Evolutionary conservation across 2,888 invertebrate species (phyloP).

Genomic region (Cerceris rybyensis): DNA sequence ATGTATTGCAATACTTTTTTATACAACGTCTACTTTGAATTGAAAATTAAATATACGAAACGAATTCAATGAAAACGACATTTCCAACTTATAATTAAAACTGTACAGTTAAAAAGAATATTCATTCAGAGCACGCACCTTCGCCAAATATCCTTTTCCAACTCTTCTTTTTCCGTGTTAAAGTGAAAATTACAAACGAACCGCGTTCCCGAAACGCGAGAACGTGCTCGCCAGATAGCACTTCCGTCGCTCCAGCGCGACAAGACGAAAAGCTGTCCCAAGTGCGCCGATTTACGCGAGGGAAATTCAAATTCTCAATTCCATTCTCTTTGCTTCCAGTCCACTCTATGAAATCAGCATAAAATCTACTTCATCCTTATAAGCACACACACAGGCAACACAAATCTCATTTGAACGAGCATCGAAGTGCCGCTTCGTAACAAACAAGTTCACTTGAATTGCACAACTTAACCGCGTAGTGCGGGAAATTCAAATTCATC

Average conservation of each 20-base stretch:
- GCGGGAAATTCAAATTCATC: slow-evolving; percentile 40
- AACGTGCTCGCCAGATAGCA: slow-evolving; percentile 1
- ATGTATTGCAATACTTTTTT: too few species aligned
- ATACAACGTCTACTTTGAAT: too few species aligned
- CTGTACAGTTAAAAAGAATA: too few species aligned
- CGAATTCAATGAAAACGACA: too few species aligned
- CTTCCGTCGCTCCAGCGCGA: neutral
- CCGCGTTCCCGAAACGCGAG: neutral
- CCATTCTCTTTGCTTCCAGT: neutral
- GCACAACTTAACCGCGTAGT: neutral
- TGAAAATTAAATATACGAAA: too few species aligned
- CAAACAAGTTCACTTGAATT: neutral
- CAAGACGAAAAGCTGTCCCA: neutral
- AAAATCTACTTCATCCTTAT: too few species aligned
- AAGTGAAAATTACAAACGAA: neutral
- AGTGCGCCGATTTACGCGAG: neutral
- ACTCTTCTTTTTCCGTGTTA: neutral
- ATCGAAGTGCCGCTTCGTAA: neutral
- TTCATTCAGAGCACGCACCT: too few species aligned
- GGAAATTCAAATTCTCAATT: slow-evolving; percentile 2
- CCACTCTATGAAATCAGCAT: too few species aligned
- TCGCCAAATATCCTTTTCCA: neutral
- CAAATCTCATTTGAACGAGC: neutral
- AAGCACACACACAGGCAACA: neutral
- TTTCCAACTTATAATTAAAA: too few species aligned